phyloP scores from a whole-genome alignment of 2,113 vertebrate genomes.

The Cephalopholis sonnerati region DNA sequence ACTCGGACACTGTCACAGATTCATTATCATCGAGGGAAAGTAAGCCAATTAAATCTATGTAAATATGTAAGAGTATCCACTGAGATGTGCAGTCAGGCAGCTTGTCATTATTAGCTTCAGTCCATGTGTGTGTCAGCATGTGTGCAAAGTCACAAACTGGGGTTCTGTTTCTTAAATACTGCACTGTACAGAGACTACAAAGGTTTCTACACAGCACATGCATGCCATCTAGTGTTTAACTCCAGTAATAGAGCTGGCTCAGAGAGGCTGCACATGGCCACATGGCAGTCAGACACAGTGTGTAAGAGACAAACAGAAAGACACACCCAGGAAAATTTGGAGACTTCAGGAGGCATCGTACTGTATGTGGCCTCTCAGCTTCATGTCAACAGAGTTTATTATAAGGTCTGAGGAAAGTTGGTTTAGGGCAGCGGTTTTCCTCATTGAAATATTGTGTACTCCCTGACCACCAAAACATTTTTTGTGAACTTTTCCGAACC shows the following conservation, averaged over 20 bases:
- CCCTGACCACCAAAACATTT: no score
- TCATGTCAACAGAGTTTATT: no score
- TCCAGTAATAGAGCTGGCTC: not conserved
- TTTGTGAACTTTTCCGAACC: no score
- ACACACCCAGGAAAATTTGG: no score
- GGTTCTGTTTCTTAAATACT: not conserved
- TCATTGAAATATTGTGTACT: no score
- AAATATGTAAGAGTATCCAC: conserved; percentile 21
- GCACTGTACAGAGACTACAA: not conserved
- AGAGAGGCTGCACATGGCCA: not conserved
- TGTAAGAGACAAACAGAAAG: not conserved
- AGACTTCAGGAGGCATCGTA: no score
- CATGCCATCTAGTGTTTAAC: conserved; percentile 63
- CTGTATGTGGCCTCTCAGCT: no score
- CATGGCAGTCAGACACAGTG: not conserved
- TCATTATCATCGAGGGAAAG: not conserved
- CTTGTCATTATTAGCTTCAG: conserved; percentile 13
- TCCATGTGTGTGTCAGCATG: not conserved
- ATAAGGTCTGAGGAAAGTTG: no score
- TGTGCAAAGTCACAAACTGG: conserved; percentile 15
- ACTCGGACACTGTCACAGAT: not conserved
- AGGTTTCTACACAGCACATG: conserved; percentile 26
- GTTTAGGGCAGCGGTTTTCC: no score
- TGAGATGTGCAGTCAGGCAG: not conserved
- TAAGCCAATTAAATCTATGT: conserved; percentile 43